Evolutionary conservation across 2,888 invertebrate species (phyloP).

Genomic region (Teleogryllus oceanicus): DNA sequence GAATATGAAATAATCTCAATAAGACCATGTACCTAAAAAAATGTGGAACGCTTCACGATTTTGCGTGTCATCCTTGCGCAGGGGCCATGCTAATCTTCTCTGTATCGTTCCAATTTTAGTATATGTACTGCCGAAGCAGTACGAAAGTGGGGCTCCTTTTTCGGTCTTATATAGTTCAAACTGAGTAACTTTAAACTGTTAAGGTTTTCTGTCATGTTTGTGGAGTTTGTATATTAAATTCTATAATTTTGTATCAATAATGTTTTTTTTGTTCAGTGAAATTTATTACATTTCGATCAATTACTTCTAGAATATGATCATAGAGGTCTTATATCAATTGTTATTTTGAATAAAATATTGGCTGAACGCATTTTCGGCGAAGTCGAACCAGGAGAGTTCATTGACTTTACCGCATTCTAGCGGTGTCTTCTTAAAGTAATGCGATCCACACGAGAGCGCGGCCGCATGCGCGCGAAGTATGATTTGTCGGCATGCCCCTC

Average conservation of each 20-base stretch:
- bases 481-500: too few species aligned
- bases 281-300: background rate
- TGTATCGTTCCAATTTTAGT: conserved; percentile 18
- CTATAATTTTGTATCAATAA: accelerated
- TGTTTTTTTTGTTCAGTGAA: background rate
- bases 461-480: too few species aligned
- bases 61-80: conserved; percentile 18
- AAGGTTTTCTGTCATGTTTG: background rate
- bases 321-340: background rate
- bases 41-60: conserved; percentile 18
- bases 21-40: background rate
- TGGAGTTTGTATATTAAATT: background rate
- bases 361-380: too few species aligned
- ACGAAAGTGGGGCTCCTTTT: background rate
- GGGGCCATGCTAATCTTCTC: conserved; percentile 18
- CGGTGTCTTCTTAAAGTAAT: too few species aligned
- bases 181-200: background rate
- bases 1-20: too few species aligned
- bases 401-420: too few species aligned
- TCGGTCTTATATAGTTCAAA: background rate
- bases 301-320: background rate
- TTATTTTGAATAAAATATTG: background rate
- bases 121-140: conserved; percentile 18
- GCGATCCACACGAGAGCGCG: too few species aligned
- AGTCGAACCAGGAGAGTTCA: too few species aligned